A percentile compares a stretch with the other conserved stretches of the same genome.
phyloP scores from a whole-genome alignment of 2,888 invertebrate genomes.

The Drosophila ochracea region DNA sequence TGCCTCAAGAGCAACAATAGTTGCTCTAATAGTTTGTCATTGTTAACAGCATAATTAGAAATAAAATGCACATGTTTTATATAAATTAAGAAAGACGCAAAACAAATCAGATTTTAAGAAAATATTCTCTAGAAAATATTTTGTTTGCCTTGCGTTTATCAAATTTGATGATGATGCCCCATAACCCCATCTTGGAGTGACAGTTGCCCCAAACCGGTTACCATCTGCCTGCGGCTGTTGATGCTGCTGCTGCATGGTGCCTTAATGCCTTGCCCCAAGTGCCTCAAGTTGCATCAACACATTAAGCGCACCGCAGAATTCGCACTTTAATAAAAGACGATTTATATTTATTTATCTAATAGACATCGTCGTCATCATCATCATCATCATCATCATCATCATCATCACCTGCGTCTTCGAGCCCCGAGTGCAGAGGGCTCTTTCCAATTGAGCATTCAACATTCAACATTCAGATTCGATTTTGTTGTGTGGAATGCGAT shows the following conservation, averaged over 20 bases:
- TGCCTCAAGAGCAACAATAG: not conserved
- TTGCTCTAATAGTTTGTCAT: not conserved
- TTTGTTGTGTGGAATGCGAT: conserved; percentile 63
- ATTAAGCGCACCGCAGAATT: conserved; percentile 68
- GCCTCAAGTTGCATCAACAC: conserved; percentile 53
- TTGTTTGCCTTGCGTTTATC: conserved; percentile 37
- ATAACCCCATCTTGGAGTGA: not conserved
- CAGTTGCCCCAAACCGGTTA: conserved; percentile 48
- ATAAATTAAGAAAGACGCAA: not conserved
- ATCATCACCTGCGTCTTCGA: not conserved
- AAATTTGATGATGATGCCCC: conserved; percentile 25
- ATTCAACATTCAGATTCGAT: conserved; percentile 32
- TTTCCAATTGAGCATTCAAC: conserved; percentile 44
- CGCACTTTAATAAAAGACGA: conserved; percentile 76
- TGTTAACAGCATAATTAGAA: not conserved
- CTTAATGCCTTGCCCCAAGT: not conserved
- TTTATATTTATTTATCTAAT: conserved; percentile 76
- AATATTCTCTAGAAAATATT: conserved; percentile 20
- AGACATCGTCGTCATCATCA: conserved; percentile 59
- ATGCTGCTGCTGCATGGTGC: not conserved
- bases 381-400: not conserved
- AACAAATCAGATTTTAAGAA: not conserved
- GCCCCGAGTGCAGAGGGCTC: conserved; percentile 2
- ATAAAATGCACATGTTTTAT: too few relatives aligned
- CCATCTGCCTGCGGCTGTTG: not conserved